Percentiles rank a stretch among this genome's conserved stretches.
phyloP scores from a whole-genome alignment of 2,797 vertebrate genomes.

The Emydoidea blandingii region DNA sequence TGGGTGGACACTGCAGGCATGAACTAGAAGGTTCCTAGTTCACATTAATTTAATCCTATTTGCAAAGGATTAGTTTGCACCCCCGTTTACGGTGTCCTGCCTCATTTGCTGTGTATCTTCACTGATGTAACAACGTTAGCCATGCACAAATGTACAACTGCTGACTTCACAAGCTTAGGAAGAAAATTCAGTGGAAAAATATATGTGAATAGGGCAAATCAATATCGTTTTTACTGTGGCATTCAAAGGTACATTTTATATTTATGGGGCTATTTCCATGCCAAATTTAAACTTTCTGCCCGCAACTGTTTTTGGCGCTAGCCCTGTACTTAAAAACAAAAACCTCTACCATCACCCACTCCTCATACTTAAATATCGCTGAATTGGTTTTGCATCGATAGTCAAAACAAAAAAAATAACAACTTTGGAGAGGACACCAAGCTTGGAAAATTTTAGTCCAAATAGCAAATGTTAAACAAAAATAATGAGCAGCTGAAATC shows the following conservation, averaged over 20 bases:
- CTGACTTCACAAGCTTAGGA: neutral
- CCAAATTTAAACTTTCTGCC: neutral
- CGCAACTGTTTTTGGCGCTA: neutral
- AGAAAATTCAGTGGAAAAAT: neutral
- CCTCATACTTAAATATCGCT: neutral
- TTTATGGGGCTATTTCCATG: neutral
- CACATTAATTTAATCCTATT: too few relatives aligned
- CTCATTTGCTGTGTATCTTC: neutral
- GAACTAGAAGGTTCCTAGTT: too few relatives aligned
- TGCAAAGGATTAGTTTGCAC: neutral
- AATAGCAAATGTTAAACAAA: neutral
- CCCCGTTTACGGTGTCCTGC: neutral
- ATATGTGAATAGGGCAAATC: neutral
- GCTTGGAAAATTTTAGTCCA: neutral
- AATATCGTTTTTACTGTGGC: neutral
- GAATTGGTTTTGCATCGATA: neutral
- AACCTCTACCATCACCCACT: neutral
- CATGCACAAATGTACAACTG: neutral
- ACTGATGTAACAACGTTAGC: neutral
- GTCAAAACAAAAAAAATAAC: neutral
- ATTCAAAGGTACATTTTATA: neutral
- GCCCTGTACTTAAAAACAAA: neutral
- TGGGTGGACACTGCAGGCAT: too few relatives aligned
- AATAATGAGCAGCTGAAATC: neutral
- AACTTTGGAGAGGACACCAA: neutral